Evolutionary conservation across 23 tunicate genomes (phyloP).

Genomic region (Aplidium turbinatum): DNA sequence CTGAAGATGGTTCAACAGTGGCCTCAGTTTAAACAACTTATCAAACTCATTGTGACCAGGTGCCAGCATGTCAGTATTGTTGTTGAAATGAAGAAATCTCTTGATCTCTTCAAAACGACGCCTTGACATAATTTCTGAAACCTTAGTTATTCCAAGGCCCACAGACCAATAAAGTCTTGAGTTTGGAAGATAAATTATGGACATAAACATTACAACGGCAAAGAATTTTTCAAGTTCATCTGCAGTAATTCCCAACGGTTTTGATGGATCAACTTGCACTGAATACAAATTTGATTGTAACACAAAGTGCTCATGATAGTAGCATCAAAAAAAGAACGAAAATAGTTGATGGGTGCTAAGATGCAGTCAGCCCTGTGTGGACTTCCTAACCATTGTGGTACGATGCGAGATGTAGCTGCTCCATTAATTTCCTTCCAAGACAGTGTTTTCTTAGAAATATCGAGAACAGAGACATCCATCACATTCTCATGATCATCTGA

Average conservation of each 20-base stretch:
- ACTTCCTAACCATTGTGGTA: conserved; percentile 8
- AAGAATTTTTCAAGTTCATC: conserved; percentile 13
- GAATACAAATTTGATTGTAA: conserved; percentile 11
- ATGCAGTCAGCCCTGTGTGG: background rate
- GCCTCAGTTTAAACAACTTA: conserved; percentile 21
- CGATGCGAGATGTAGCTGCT: conserved; percentile 2
- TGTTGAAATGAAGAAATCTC: conserved; percentile 9
- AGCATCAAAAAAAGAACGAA: conserved; percentile 1
- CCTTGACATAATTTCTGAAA: conserved; percentile 2
- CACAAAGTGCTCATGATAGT: conserved; percentile 7
- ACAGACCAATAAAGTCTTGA: conserved; percentile 7
- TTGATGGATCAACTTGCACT: conserved; percentile 1
- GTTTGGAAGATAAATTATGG: background rate
- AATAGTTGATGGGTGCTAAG: conserved; percentile 5
- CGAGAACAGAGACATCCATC: conserved; percentile 4
- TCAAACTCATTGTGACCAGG: conserved; percentile 12
- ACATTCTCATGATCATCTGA: conserved; percentile 12
- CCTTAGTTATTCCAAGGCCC: background rate
- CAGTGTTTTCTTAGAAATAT: conserved; percentile 1
- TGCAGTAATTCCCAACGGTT: background rate
- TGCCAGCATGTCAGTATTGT: conserved; percentile 12
- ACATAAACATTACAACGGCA: background rate
- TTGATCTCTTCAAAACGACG: conserved; percentile 11
- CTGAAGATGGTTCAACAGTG: conserved; percentile 12
- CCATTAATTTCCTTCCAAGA: background rate